Conservation (phyloP, 92 coral and sea anemone species). For the Anthopleura xanthogrammica region DNA sequence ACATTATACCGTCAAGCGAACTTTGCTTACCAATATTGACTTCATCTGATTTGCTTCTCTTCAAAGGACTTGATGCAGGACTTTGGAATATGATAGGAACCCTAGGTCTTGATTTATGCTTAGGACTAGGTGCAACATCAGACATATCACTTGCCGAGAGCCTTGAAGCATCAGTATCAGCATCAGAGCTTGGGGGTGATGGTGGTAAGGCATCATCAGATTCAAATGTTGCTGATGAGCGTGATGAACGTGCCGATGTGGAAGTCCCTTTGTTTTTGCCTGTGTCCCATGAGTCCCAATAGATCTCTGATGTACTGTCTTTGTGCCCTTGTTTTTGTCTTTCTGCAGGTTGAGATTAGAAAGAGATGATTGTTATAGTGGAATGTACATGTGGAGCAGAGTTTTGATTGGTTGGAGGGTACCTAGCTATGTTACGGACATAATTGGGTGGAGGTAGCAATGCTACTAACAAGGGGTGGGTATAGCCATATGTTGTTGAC, state of each 20-base stretch:
- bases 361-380: background rate
- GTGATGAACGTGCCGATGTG: slow-evolving; percentile 80
- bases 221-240: slow-evolving; percentile 75
- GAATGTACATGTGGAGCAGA: too few relatives aligned
- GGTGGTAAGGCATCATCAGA: slow-evolving; percentile 69
- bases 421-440: too few relatives aligned
- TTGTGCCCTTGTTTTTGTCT: slow-evolving; percentile 92
- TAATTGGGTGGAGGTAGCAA: too few relatives aligned
- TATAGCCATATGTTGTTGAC: too few relatives aligned
- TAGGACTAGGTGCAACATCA: slow-evolving; percentile 60
- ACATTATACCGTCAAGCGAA: background rate
- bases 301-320: slow-evolving; percentile 79
- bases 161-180: slow-evolving; percentile 67
- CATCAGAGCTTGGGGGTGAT: slow-evolving; percentile 84
- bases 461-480: too few relatives aligned
- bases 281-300: slow-evolving; percentile 89
- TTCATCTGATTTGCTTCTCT: slow-evolving; percentile 88
- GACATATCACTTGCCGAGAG: slow-evolving; percentile 78
- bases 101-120: slow-evolving; percentile 45
- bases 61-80: slow-evolving; percentile 42
- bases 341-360: slow-evolving; percentile 45
- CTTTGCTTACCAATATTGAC: slow-evolving; percentile 72
- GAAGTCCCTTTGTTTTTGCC: slow-evolving; percentile 54
- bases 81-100: slow-evolving; percentile 47
- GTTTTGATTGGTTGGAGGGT: too few relatives aligned